Evolutionary conservation across 2,113 vertebrate species (phyloP), one percentile per base, ranked within the genome.

Genomic region (Oryzias curvinotus): DNA sequence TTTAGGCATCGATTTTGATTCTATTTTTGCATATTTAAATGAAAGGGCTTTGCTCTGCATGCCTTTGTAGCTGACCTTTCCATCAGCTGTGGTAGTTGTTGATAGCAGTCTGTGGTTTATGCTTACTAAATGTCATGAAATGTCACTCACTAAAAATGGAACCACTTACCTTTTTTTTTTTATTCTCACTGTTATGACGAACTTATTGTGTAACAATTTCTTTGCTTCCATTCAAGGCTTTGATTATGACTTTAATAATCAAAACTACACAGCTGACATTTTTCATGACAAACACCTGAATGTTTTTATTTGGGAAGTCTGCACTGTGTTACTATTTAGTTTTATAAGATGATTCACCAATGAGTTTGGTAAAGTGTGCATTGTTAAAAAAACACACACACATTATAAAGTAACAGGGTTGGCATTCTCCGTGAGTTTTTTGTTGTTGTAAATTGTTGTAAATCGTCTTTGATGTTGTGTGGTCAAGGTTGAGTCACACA

Each of bases 11-110:
- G 51, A 1, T 21, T 45, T 42, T 18, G 72, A n/a, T 74, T 14
- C 65, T 36, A 2, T 60, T 50, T 75, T 68, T 63, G 45, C 26
- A 14, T 68, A 5, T 17, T 61, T 23, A 58, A 52, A 54, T 77
- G 57, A 59, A 4, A 23, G 64, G 69, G 56, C 52, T 75, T 76
- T 77, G 18, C 58, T 77, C 55, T 79, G 75, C 69, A 87, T 85
- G 83, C 78, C 73, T 71, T 85, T 69, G 21, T 54, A 67, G 19
- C 7, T 57, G 64, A 74, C 51, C 45, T 82, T 18, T 66, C 25
- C 47, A 19, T 57, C 18, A 12, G 59, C 71, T 87, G 71, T 85
- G 65, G 66, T 72, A 62, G 53, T 54, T 52, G 45, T 62, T 70
- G 10, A 62, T 70, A 70, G 83, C 18, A 48, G 55, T 65, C 58